Base-by-base conservation (phyloP, 1,140 invertebrate species). In the Batillaria attramentaria region DNA sequence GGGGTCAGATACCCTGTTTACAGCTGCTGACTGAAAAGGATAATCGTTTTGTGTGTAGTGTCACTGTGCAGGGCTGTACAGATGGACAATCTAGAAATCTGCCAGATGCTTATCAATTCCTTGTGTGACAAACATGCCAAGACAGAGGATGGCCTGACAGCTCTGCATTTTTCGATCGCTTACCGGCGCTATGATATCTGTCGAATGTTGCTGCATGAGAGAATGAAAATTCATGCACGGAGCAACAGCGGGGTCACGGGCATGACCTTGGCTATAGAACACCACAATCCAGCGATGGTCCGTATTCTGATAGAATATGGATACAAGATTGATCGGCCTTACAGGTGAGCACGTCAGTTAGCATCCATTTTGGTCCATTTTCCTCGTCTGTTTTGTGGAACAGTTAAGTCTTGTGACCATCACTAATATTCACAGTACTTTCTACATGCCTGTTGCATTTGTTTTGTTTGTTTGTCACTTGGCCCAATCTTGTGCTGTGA, bases 221-320 rank as follows among this genome's bases (percentile, higher is more conserved):
- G 80, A 24, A 85, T 84, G 39, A 87, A 86, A 70, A 81, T 87
- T 46, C 83, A 88, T 62, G 82, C 85, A 13, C 79, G 81, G 57
- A 87, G 84, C 37, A 81, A 84, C 35, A 77, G 83, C 28, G 89
- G 89, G 39, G 83, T 89, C 0, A 90, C 89, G 0, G 70, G 88
- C 46, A 85, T 90, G 86, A 81, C 87, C 2, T 77, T 90, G 0
- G 88, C 88, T 28, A 86, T 90, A 43, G 85, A 87, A 66, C 86
- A 89, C n/a, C 83, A 88, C 68, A 86, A 87, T 72, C 77, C 89
- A 18, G 79, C 82, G 6, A 89, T 89, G 87, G 84, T 85, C 2
- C 84, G 80, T 68, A 73, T 85, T 33, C 83, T 90, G 16, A 77
- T 88, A 13, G 78, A 84, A 37, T 86, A 81, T 79, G 88, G 87